Evolutionary conservation across 1,140 invertebrate species (phyloP), one percentile per base, ranked within the genome.

Genomic region (Bombus pyrosoma): DNA sequence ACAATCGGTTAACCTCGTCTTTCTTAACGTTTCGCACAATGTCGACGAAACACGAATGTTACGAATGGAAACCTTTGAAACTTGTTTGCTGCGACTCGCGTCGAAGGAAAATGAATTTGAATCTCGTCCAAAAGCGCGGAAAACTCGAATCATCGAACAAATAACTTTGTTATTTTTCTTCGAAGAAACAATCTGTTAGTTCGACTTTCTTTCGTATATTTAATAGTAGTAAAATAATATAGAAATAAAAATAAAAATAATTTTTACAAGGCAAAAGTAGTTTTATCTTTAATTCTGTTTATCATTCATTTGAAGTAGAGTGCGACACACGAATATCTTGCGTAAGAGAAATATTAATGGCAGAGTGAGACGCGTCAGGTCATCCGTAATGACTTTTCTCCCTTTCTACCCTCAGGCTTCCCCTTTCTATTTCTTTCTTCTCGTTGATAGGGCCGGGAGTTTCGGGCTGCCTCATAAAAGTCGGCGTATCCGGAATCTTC

Each of bases 381-480:
- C 83, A 85, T 53, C 80, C 59, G 47, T 86, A 86, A 86, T 86
- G 80, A 86, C 85, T 86, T 62, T 76, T 71, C 80, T 12, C 80
- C 32, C 8, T 41, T 28, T 0, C 22, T 28, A n/a, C 32, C 37
- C 64, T 41, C 43, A 37, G 71, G 53, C 34, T 32, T 32, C 47
- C 28, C 62, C 43, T 28, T 62, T 80, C n/a, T 22, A 25, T 75
- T 72, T 85, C 79, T 88, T 83, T 83, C 81, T 69, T 69, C 59
- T 15, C 74, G 81, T 69, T 74, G 83, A 85, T 53, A 47, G 85
- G 73, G 69, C 18, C 32, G 32, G 64, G 25, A 69, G 64, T 86
- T 86, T 82, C 84, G 59, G 43, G n/a, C 22, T 73, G 62, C 43
- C 32, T 85, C 78, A 83, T 69, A 83, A 86, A 89, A 86, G 88